phyloP scores from a whole-genome alignment of 2,797 vertebrate species.

The Vireo griseus region DNA sequence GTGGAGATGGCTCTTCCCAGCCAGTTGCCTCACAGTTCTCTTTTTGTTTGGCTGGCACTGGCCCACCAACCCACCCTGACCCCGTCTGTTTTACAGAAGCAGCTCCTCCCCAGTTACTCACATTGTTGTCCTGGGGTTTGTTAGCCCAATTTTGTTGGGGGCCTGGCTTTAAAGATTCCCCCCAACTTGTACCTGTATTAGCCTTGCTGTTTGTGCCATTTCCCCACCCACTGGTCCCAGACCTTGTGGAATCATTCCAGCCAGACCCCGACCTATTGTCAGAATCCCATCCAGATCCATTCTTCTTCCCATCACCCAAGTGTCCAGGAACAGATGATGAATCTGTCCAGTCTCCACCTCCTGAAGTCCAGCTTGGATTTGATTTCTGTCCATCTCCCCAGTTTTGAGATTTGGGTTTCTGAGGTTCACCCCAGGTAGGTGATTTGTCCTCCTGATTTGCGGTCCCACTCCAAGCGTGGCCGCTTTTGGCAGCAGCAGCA shows the following conservation, averaged over 20 bases:
- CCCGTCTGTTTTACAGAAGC: conserved; percentile 88
- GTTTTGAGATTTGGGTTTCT: conserved; percentile 85
- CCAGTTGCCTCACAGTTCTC: conserved; percentile 87
- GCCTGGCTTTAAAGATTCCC: conserved; percentile 79
- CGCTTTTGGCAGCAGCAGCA: conserved; percentile 85
- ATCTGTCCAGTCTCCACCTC: conserved; percentile 81
- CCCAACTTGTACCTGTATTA: conserved; percentile 84
- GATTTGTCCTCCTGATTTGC: conserved; percentile 87
- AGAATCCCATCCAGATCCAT: conserved; percentile 87
- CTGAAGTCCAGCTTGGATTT: conserved; percentile 83
- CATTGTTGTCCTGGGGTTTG: conserved; percentile 87
- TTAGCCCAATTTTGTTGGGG: conserved; percentile 87
- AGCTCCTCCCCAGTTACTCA: conserved; percentile 87
- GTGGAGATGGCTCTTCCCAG: conserved; percentile 97
- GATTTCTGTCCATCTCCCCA: conserved; percentile 89
- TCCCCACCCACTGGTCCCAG: conserved; percentile 79
- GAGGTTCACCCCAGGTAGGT: conserved; percentile 87
- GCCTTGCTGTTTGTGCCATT: conserved; percentile 79
- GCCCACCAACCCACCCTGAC: conserved; percentile 83
- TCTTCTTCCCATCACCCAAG: conserved; percentile 86
- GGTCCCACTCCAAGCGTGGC: conserved; percentile 86
- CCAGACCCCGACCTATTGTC: conserved; percentile 79
- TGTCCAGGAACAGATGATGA: conserved; percentile 85
- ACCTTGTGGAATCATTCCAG: conserved; percentile 83
- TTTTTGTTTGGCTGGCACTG: conserved; percentile 79